Percentiles rank a stretch among this genome's conserved stretches.
These are phyloP conservation scores for Rhingia campestris DNA, from an alignment of 2,888 invertebrate species.

Conservation along the genomic window DNA sequence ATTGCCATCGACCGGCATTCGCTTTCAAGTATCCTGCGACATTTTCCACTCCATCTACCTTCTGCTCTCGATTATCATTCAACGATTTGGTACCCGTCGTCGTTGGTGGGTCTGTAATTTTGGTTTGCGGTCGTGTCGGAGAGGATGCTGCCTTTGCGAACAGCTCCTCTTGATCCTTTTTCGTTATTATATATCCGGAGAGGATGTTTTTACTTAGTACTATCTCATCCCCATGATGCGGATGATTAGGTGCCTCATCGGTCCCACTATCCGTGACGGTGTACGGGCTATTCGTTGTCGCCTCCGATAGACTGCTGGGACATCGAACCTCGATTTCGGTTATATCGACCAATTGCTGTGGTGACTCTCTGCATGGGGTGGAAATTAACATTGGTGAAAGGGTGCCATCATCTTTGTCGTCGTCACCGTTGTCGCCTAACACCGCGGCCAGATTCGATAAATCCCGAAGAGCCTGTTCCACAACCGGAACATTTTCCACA, in stretches of 20 bases:
- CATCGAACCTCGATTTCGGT: slow-evolving; percentile 40
- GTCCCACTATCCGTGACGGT: slow-evolving; percentile 48
- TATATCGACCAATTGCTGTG: slow-evolving; percentile 49
- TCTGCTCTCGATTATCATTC: slow-evolving; percentile 40
- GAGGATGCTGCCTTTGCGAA: slow-evolving; percentile 52
- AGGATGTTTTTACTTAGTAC: slow-evolving; percentile 75
- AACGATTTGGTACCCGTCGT: slow-evolving; percentile 33
- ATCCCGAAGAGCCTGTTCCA: slow-evolving; percentile 80
- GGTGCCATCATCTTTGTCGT: slow-evolving; percentile 4
- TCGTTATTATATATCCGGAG: slow-evolving; percentile 75
- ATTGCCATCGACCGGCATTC: slow-evolving; percentile 52
- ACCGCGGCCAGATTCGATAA: slow-evolving; percentile 77
- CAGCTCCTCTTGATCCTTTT: slow-evolving; percentile 75
- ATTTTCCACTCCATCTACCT: slow-evolving; percentile 50
- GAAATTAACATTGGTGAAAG: slow-evolving; percentile 28
- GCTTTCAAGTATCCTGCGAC: slow-evolving; percentile 50
- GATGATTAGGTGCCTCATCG: slow-evolving; percentile 42
- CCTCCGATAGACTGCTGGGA: slow-evolving; percentile 60
- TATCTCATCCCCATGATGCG: slow-evolving; percentile 70
- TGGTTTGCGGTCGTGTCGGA: slow-evolving; percentile 49
- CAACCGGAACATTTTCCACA: slow-evolving; percentile 80
- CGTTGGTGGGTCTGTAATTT: slow-evolving; percentile 48
- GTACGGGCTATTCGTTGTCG: slow-evolving; percentile 58
- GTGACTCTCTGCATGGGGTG: slow-evolving; percentile 23
- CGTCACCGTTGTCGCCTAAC: slow-evolving; percentile 23